Base-by-base conservation (phyloP, 2,113 vertebrate genomes). In the Pseudorasbora parva region DNA sequence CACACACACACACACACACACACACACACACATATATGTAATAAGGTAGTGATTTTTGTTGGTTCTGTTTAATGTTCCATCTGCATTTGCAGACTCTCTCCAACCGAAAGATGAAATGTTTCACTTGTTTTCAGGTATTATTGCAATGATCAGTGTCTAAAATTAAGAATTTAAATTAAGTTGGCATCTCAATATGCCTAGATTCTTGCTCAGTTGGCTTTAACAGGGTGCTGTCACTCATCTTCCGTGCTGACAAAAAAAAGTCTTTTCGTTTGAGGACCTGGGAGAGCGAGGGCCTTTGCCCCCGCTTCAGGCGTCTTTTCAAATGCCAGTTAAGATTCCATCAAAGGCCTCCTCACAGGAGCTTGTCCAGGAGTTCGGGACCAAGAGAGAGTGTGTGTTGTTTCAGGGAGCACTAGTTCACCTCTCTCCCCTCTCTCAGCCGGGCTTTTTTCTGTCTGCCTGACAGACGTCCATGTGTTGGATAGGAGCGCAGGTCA, bases 261-360 rank as follows among this genome's bases (percentile, higher is more conserved):
- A 95, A 90, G 92, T 94, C 94, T 95, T 69, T 90, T 83, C 84
- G 76, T 95, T 96, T 96, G 94, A 95, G 94, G 92, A 93, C 94
- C 93, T 89, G 93, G 92, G 94, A 93, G 91, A 90, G 78, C 15
- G 47, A 85, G 82, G 15, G 76, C 85, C 87, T 84, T 86, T 89
- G 85, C 85, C 43, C 66, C 71, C 27, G 89, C 89, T 92, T 76
- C 80, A 87, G 86, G 81, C 72, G 45, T 86, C 88, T 88, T 25
- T 87, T 84, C 82, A 64, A 47, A 79, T 85, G 89, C 84, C 88
- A 86, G 86, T 87, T 75, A 86, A 86, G 80, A 88, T 87, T 85
- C 71, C 88, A 85, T 90, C 84, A 84, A 88, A 86, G 72, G 76
- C 41, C 57, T 85, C 84, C 82, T 85, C 62, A 51, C 68, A 69